Percentiles rank a stretch among this genome's conserved stretches.
These are phyloP conservation scores for Enteromius radiatus DNA, from an alignment of 2,797 vertebrate genomes.

Conservation along the genomic window DNA sequence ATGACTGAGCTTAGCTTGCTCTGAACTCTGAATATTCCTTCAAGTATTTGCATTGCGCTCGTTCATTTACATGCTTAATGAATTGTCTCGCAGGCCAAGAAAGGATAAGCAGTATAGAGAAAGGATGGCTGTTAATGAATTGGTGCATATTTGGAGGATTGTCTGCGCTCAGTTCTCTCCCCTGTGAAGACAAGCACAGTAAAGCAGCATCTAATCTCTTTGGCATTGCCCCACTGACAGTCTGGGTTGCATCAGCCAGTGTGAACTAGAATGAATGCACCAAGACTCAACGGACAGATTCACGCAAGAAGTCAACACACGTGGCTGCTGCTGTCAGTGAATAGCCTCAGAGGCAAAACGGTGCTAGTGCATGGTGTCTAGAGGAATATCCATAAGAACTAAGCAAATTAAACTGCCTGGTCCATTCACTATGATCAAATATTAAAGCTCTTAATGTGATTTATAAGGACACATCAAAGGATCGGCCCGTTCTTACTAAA, in stretches of 20 bases:
- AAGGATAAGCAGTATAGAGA: conserved; percentile 9
- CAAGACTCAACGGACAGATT: conserved; percentile 55
- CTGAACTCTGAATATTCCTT: not conserved
- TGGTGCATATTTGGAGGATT: conserved; percentile 32
- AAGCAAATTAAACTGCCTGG: conserved; percentile 61
- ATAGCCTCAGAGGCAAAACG: conserved; percentile 44
- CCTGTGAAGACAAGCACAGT: conserved; percentile 38
- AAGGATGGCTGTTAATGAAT: conserved; percentile 17
- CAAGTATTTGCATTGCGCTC: not conserved
- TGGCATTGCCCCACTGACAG: conserved; percentile 57
- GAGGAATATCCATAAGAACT: conserved; percentile 64
- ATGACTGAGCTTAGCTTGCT: not conserved
- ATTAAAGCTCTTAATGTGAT: conserved; percentile 61
- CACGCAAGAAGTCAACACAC: conserved; percentile 52
- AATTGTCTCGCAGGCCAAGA: not conserved
- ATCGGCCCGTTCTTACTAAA: conserved; percentile 46
- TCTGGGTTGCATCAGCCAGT: conserved; percentile 62
- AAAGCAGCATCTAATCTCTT: conserved; percentile 53
- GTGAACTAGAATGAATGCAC: conserved; percentile 54
- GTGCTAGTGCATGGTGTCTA: conserved; percentile 45
- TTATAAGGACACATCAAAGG: conserved; percentile 62
- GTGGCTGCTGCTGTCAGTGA: conserved; percentile 21
- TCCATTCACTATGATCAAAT: conserved; percentile 59
- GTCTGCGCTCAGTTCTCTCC: conserved; percentile 33
- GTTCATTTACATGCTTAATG: conserved; percentile 13